These are phyloP conservation scores for Ochotona princeps DNA, from an alignment of 2,113 vertebrate species.

Conservation along the genomic window DNA sequence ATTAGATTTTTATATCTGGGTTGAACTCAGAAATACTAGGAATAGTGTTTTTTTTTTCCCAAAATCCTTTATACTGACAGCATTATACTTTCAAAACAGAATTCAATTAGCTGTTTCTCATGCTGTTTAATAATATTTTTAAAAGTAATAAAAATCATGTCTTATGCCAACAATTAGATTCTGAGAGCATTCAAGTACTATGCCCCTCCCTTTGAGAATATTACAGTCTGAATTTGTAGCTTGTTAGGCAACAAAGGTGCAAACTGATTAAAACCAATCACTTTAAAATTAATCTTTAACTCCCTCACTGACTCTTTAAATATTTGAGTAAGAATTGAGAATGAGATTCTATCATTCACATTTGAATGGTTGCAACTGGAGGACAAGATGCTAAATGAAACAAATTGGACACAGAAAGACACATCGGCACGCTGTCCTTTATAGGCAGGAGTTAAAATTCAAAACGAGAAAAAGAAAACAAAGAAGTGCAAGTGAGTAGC, in stretches of 20 bases:
- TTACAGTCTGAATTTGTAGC: slow-evolving; percentile 73
- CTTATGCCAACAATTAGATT: slow-evolving; percentile 70
- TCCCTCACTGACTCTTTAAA: slow-evolving; percentile 76
- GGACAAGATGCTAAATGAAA: too few relatives aligned
- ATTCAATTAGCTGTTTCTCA: slow-evolving; percentile 62
- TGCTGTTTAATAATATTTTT: slow-evolving; percentile 56
- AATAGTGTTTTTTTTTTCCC: slow-evolving; percentile 73
- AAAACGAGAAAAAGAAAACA: too few relatives aligned
- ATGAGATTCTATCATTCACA: too few relatives aligned
- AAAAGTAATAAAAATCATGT: slow-evolving; percentile 65
- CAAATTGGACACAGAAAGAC: too few relatives aligned
- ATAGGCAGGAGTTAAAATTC: too few relatives aligned
- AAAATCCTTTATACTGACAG: slow-evolving; percentile 72
- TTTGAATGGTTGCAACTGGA: too few relatives aligned
- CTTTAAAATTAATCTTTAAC: slow-evolving; percentile 65
- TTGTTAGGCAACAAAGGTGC: slow-evolving; percentile 76
- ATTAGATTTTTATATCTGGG: slow-evolving; percentile 69
- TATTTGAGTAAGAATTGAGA: slow-evolving; percentile 41
- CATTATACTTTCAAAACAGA: slow-evolving; percentile 74
- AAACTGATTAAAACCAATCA: slow-evolving; percentile 67
- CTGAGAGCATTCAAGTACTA: slow-evolving; percentile 68
- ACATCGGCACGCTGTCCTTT: too few relatives aligned
- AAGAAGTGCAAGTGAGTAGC: too few relatives aligned
- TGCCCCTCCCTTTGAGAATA: slow-evolving; percentile 46
- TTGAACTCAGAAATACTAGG: slow-evolving; percentile 70